These are phyloP conservation scores for Homarus americanus DNA, from an alignment of 1,140 invertebrate species.

Conservation along the genomic window DNA sequence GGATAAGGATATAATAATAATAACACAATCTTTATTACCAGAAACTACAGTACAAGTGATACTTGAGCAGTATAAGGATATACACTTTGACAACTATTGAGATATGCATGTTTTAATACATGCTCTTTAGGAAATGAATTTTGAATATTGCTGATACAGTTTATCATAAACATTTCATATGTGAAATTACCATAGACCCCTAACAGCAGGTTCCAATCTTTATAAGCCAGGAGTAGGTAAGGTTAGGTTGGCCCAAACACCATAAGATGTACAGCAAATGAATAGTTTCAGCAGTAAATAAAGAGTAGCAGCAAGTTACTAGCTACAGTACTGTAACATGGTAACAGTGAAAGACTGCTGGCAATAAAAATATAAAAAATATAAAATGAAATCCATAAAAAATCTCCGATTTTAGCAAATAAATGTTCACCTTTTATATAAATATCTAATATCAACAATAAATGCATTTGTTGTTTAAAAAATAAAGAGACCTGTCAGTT, in stretches of 20 bases:
- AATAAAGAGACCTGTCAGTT: neutral
- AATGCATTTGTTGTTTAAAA: neutral
- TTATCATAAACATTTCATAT: neutral
- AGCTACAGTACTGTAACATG: neutral
- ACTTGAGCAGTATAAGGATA: slow-evolving; percentile 43
- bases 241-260: neutral
- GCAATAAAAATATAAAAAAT: neutral
- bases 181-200: neutral
- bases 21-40: slow-evolving; percentile 41
- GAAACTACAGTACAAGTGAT: slow-evolving; percentile 47
- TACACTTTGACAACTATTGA: slow-evolving; percentile 16
- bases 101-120: slow-evolving; percentile 3
- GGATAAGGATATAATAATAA: slow-evolving; percentile 3
- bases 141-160: neutral
- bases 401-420: neutral
- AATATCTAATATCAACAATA: neutral
- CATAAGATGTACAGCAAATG: neutral
- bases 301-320: too few relatives aligned
- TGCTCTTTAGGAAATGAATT: neutral
- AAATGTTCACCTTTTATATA: neutral
- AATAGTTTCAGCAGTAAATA: neutral
- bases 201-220: neutral
- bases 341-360: neutral
- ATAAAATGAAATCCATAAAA: too few relatives aligned
- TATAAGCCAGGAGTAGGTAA: neutral